Base-by-base conservation (phyloP, 2,797 vertebrate species). In the Dendrocincla fuliginosa region DNA sequence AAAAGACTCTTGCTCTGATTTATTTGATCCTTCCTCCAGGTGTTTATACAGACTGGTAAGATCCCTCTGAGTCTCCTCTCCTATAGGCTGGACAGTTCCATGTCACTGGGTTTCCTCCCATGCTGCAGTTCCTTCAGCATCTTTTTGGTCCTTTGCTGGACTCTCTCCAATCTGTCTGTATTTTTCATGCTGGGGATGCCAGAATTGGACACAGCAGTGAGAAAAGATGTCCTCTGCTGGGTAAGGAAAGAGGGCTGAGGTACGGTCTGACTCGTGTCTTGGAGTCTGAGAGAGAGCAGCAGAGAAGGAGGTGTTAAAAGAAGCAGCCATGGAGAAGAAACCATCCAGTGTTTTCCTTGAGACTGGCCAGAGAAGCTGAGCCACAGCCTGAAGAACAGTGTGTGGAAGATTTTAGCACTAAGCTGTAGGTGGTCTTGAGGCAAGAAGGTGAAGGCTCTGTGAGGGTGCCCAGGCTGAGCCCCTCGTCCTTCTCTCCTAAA, bases 361-460 rank as follows among this genome's bases (percentile, higher is more conserved):
- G 27, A 25, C 9, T 47, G 46, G 19, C 9, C 5, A 28, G 18
- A 63, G 64, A 57, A 32, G 12, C 20, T 39, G 30, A 39, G n/a
- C 49, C 4, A 1, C 53, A 64, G 27, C 6, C 33, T 63, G 27
- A 6, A 55, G 47, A 60, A 49, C 3, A 28, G 7, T 12, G 2
- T 60, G 44, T 64, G 63, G 28, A 71, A 75, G n/a, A 56, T 85
- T 76, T 41, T 42, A 8, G 20, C 50, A 18, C 7, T 7, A 57
- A 89, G 25, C 17, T 41, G 6, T 18, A 8, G 3, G 7, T 35
- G 57, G 37, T 22, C 41, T 59, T 24, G 35, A 78, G 14, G 14
- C 3, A 44, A 64, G 71, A 87, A 44, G 0, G 0, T 64, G 83
- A 78, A 55, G 4, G 3, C 4, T 27, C 27, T n/a, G 27, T 70